Evolutionary conservation across 2,797 vertebrate species (phyloP).

Genomic region (Karalla daura): DNA sequence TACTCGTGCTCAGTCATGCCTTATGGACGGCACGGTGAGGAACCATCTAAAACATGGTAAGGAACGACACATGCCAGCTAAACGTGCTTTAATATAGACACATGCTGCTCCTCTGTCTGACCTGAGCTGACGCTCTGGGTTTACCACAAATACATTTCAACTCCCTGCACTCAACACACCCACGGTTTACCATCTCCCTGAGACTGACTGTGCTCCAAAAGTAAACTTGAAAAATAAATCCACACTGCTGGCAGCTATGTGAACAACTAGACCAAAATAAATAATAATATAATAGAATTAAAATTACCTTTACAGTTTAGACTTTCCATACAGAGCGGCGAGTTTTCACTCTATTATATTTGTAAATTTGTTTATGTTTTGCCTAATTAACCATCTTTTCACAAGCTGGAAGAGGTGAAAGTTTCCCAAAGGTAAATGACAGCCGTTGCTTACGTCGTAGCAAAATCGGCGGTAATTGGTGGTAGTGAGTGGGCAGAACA

Average conservation of each 20-base stretch:
- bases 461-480: no score
- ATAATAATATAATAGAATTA: background rate
- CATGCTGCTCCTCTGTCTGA: slow-evolving; percentile 39
- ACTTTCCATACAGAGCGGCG: background rate
- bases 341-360: no score
- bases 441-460: no score
- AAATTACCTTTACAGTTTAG: background rate
- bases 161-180: slow-evolving; percentile 27
- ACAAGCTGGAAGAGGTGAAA: background rate
- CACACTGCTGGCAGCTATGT: background rate
- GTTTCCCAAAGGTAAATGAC: background rate
- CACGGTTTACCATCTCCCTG: slow-evolving; percentile 21
- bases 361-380: background rate
- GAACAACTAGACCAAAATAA: background rate
- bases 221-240: slow-evolving; percentile 21
- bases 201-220: slow-evolving; percentile 6
- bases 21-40: slow-evolving; percentile 21
- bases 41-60: slow-evolving; percentile 37
- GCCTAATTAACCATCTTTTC: background rate
- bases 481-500: no score
- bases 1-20: slow-evolving; percentile 47
- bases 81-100: slow-evolving; percentile 46
- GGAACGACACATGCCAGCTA: slow-evolving; percentile 29
- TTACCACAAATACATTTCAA: slow-evolving; percentile 40
- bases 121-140: slow-evolving; percentile 34